phyloP scores from a whole-genome alignment of 2,113 vertebrate species.

The Podiceps cristatus region DNA sequence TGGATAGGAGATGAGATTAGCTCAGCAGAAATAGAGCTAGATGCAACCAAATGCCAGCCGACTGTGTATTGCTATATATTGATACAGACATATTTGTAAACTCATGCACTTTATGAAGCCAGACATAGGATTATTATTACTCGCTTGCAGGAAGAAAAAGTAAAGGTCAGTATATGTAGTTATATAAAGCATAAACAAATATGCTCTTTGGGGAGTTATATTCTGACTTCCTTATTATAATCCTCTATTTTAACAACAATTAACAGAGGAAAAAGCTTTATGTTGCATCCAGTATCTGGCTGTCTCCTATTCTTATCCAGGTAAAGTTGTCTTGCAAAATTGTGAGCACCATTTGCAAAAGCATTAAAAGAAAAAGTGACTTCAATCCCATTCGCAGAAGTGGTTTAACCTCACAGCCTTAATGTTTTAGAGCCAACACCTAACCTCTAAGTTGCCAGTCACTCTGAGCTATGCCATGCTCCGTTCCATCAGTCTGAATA shows the following conservation, averaged over 20 bases:
- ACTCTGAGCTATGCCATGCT: neutral
- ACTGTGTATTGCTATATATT: neutral
- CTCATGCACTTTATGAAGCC: neutral
- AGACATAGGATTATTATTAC: neutral
- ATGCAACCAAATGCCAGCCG: neutral
- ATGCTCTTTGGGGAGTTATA: neutral
- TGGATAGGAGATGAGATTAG: slow-evolving; percentile 4
- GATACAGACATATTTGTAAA: slow-evolving; percentile 19
- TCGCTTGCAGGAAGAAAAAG: slow-evolving; percentile 16
- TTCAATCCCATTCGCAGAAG: neutral
- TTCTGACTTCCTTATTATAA: neutral
- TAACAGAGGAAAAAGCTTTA: neutral
- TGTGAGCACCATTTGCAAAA: neutral
- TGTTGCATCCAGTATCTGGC: neutral
- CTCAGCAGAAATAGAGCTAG: neutral
- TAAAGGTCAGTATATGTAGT: neutral
- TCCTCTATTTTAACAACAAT: neutral
- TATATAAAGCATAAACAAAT: neutral
- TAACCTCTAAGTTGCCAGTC: neutral
- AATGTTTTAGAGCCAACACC: neutral
- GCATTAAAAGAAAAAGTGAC: neutral
- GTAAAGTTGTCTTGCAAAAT: neutral
- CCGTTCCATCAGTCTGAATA: neutral
- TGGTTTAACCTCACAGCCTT: neutral
- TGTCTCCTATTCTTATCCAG: neutral